Conservation (phyloP, 2,888 invertebrate species). For the Eulithis prunata region DNA sequence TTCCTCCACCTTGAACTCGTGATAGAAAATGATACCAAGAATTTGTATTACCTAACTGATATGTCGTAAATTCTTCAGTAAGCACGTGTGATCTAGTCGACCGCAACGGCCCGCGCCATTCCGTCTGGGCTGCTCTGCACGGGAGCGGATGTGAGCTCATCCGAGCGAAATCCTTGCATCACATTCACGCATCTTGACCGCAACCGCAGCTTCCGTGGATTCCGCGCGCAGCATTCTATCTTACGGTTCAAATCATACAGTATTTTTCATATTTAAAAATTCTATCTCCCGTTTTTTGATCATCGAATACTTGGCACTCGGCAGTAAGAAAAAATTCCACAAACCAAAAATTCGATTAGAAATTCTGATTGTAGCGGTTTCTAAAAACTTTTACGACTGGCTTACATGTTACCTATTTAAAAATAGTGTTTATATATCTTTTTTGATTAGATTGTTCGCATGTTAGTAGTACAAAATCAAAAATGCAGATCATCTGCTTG, state of each 20-base stretch:
- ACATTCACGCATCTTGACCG: constrained; percentile 54
- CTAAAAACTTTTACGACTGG: constrained; percentile 32
- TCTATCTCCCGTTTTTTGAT: constrained; percentile 11
- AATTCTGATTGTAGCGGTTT: constrained; percentile 33
- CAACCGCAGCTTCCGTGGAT: constrained; percentile 37
- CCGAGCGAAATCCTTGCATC: constrained; percentile 39
- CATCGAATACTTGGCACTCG: constrained; percentile 35
- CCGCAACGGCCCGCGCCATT: constrained; percentile 25
- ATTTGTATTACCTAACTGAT: not conserved
- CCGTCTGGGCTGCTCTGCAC: constrained; percentile 21
- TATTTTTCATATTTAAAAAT: constrained; percentile 26
- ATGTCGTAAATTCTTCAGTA: constrained; percentile 10
- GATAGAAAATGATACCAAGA: too few species aligned
- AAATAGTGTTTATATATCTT: constrained; percentile 37
- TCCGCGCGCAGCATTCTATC: constrained; percentile 18
- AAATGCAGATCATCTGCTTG: constrained; percentile 16
- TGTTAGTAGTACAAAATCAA: constrained; percentile 4
- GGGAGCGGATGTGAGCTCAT: constrained; percentile 19
- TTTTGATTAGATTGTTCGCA: constrained; percentile 19
- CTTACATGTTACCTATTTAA: constrained; percentile 32
- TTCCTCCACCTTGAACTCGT: too few species aligned
- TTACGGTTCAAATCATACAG: constrained; percentile 10
- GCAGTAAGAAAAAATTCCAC: constrained; percentile 36
- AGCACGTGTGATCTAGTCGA: constrained; percentile 22
- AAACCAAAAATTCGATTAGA: constrained; percentile 27